These are phyloP conservation scores for Sphenopsis melanotis DNA, from an alignment of 2,797 vertebrate species.

Conservation along the genomic window DNA sequence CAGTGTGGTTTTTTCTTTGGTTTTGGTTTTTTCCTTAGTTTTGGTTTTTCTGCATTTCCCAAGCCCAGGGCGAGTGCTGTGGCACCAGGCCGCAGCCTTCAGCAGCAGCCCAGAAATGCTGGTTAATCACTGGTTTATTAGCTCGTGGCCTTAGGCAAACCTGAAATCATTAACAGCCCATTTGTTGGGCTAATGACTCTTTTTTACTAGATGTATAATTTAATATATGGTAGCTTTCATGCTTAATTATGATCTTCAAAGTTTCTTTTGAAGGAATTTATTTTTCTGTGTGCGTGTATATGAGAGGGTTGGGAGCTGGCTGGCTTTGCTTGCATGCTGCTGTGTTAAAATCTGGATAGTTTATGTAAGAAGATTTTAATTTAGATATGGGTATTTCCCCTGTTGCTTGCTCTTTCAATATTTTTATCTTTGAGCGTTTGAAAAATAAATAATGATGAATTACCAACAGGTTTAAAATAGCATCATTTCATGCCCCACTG, in stretches of 20 bases:
- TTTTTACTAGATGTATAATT: conserved; percentile 57
- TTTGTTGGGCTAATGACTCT: conserved; percentile 58
- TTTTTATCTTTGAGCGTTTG: background rate
- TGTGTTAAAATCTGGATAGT: background rate
- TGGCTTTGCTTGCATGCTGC: background rate
- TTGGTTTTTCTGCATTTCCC: background rate
- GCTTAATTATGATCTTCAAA: conserved; percentile 58
- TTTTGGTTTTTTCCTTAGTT: background rate
- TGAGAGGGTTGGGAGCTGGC: background rate
- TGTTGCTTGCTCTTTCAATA: background rate
- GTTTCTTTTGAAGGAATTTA: conserved; percentile 40
- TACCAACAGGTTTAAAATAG: background rate
- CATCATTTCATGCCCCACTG: background rate
- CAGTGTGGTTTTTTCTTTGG: background rate
- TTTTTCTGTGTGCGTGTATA: background rate
- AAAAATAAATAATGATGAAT: background rate
- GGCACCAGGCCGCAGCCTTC: background rate
- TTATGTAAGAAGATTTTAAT: conserved; percentile 12
- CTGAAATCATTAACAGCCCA: conserved; percentile 54
- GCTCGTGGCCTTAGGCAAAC: conserved; percentile 37
- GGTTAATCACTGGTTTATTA: conserved; percentile 40
- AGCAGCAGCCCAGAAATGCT: conserved; percentile 24
- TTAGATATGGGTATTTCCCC: background rate
- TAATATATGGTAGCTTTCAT: conserved; percentile 52
- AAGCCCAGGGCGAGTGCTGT: background rate